Evolutionary conservation across 2,888 invertebrate species (phyloP).

Genomic region (Sesia apiformis): DNA sequence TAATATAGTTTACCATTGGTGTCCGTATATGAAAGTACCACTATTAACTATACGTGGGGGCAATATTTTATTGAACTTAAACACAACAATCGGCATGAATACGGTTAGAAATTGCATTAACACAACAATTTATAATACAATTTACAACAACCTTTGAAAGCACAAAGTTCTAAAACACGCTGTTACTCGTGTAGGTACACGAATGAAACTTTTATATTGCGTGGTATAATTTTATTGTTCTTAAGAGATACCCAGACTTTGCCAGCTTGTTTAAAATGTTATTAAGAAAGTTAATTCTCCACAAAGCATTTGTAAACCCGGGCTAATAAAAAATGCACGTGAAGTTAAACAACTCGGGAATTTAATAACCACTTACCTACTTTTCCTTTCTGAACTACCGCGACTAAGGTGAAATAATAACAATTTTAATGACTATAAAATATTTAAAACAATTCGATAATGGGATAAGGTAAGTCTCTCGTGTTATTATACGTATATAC

Average conservation of each 20-base stretch:
- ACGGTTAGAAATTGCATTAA: not conserved
- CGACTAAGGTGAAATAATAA: too few relatives aligned
- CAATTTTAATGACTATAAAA: too few relatives aligned
- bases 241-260: not conserved
- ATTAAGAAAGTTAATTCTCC: not conserved
- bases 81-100: not conserved
- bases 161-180: not conserved
- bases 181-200: not conserved
- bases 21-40: too few relatives aligned
- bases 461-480: too few relatives aligned
- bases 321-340: not conserved
- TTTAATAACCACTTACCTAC: too few relatives aligned
- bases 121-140: not conserved
- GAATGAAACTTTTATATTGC: not conserved
- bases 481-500: too few relatives aligned
- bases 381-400: too few relatives aligned
- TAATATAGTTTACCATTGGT: too few relatives aligned
- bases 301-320: not conserved
- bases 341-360: not conserved
- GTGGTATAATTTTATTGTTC: not conserved
- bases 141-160: not conserved
- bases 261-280: not conserved
- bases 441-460: too few relatives aligned
- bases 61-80: too few relatives aligned
- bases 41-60: too few relatives aligned